Conservation (phyloP, 2,113 vertebrate genomes). For the Addax nasomaculatus region DNA sequence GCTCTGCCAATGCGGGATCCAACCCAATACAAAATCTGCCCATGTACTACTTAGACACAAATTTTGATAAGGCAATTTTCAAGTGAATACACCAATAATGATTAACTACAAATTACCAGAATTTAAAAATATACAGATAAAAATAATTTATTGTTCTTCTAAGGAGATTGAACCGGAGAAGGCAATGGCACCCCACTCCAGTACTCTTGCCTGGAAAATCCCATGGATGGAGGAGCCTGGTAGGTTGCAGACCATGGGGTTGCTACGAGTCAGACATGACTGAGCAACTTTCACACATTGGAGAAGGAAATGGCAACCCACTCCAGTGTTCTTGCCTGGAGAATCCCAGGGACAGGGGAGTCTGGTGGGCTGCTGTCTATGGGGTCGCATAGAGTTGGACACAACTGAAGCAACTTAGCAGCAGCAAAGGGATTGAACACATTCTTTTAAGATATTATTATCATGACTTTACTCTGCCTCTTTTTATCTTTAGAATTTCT, state of each 20-base stretch:
- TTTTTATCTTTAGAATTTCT: not conserved
- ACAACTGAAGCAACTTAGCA: not conserved
- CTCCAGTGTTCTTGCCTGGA: no score
- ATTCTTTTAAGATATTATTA: not conserved
- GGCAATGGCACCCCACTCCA: no score
- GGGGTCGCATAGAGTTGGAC: not conserved
- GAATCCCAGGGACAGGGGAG: no score
- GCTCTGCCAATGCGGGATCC: not conserved
- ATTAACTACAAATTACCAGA: not conserved
- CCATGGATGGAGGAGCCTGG: no score
- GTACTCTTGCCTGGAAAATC: no score
- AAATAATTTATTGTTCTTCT: not conserved
- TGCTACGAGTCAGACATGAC: no score
- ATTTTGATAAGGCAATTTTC: not conserved
- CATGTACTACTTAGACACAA: not conserved
- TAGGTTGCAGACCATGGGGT: no score
- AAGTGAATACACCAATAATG: not conserved
- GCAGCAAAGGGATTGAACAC: not conserved
- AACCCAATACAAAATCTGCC: not conserved
- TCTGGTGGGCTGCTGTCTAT: not conserved
- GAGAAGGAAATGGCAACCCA: no score
- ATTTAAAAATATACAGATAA: not conserved
- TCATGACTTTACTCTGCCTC: not conserved
- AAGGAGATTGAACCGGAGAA: not conserved
- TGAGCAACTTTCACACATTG: no score